Conservation (phyloP, 30 jellyfish, hydroid and myxozoan genomes). For the Aurelia sp. region DNA sequence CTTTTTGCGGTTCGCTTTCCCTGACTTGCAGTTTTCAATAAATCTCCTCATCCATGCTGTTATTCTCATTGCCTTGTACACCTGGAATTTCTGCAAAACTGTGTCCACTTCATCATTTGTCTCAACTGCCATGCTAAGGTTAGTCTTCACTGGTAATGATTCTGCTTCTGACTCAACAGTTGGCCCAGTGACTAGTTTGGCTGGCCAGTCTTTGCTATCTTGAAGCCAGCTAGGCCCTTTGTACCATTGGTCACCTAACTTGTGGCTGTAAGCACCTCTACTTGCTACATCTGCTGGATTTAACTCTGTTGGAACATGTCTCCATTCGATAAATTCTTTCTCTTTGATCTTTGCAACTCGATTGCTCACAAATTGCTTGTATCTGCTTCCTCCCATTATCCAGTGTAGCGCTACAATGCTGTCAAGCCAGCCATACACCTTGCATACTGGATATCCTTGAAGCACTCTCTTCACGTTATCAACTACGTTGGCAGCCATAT, state of each 20-base stretch:
- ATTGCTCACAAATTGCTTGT: slow-evolving; percentile 24
- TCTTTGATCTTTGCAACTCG: slow-evolving; percentile 16
- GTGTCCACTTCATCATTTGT: background rate
- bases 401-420: slow-evolving; percentile 36
- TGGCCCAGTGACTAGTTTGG: background rate
- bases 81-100: slow-evolving; percentile 6
- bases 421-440: slow-evolving; percentile 36
- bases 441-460: slow-evolving; percentile 4
- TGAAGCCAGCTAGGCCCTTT: too few species aligned
- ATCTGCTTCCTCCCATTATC: slow-evolving; percentile 19
- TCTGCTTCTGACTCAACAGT: too few species aligned
- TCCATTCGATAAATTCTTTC: slow-evolving; percentile 8
- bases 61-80: background rate
- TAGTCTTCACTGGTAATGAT: too few species aligned
- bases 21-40: background rate
- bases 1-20: background rate
- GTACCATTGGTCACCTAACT: too few species aligned
- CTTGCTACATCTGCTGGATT: slow-evolving; percentile 38
- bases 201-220: background rate
- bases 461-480: slow-evolving; percentile 21
- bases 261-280: too few species aligned
- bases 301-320: slow-evolving; percentile 7
- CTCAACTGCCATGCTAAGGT: background rate
- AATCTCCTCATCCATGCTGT: slow-evolving; percentile 1
- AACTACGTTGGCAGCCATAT: slow-evolving; percentile 11